Evolutionary conservation across 2,888 invertebrate species (phyloP).

Genomic region (Deilephila porcellus): DNA sequence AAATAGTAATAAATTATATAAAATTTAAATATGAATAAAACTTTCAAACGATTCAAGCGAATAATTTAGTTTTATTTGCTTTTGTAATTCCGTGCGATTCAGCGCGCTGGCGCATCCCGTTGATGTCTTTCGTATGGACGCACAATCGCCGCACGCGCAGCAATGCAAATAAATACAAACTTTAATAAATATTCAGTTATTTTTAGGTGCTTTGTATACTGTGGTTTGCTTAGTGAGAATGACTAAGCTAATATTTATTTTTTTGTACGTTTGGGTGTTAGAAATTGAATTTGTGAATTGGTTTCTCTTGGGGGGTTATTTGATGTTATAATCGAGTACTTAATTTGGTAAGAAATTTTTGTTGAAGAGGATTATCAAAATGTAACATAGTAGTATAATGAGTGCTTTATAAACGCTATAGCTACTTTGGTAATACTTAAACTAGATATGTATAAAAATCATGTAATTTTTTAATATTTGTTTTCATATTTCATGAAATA

Average conservation of each 20-base stretch:
- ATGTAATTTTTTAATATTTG: no score
- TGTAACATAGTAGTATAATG: no score
- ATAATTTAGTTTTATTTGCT: slow-evolving; percentile 32
- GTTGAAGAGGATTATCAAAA: no score
- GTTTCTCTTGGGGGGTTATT: background rate
- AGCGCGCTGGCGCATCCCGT: slow-evolving; percentile 56
- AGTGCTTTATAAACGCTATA: no score
- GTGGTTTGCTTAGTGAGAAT: background rate
- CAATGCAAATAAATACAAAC: slow-evolving; percentile 16
- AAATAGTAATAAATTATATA: no score
- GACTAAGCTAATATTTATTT: background rate
- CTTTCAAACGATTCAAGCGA: slow-evolving; percentile 31
- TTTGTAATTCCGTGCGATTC: slow-evolving; percentile 30
- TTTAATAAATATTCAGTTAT: slow-evolving; percentile 22
- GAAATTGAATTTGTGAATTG: background rate
- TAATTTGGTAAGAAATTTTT: background rate
- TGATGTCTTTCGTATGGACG: slow-evolving; percentile 63
- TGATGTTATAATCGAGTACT: background rate
- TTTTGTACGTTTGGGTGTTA: background rate
- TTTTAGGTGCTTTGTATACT: slow-evolving; percentile 9
- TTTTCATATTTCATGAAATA: no score
- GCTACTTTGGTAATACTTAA: no score
- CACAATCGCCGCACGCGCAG: slow-evolving; percentile 46
- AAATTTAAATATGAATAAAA: background rate
- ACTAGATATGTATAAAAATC: no score